Evolutionary conservation across 1,140 invertebrate species (phyloP).

Genomic region (Sycophaga agraensis): DNA sequence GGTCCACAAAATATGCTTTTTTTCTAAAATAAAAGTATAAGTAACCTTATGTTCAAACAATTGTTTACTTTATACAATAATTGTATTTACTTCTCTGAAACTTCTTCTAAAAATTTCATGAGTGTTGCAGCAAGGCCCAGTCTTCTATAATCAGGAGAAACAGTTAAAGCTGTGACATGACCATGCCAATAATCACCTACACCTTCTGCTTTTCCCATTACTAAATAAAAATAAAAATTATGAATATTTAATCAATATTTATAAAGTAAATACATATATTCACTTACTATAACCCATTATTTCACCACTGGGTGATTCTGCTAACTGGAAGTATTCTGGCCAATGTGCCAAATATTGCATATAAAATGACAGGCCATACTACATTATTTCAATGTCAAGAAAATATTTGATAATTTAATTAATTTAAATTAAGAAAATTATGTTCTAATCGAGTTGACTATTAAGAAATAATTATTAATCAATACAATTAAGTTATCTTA

Average conservation of each 20-base stretch:
- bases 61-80: neutral
- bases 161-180: constrained; percentile 96
- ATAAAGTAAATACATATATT: too few species aligned
- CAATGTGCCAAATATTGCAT: constrained; percentile 97
- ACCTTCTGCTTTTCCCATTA: constrained; percentile 99
- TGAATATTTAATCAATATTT: neutral
- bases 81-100: constrained; percentile 86
- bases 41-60: constrained; percentile 1
- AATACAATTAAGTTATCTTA: too few species aligned
- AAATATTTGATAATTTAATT: constrained; percentile 17
- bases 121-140: constrained; percentile 88
- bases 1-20: constrained; percentile 95
- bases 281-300: constrained; percentile 99
- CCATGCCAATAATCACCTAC: constrained; percentile 96
- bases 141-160: constrained; percentile 91
- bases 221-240: constrained; percentile 59
- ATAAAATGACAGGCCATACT: constrained; percentile 96
- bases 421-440: neutral
- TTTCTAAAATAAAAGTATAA: constrained; percentile 69
- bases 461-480: too few species aligned
- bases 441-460: neutral
- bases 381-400: constrained; percentile 31
- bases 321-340: constrained; percentile 99
- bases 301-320: constrained; percentile 90
- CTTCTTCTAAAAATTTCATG: constrained; percentile 94